A percentile compares a stretch with the other conserved stretches of the same genome.
Evolutionary conservation across 2,888 invertebrate genomes (phyloP).

Genomic region (Criorhina ranunculi): DNA sequence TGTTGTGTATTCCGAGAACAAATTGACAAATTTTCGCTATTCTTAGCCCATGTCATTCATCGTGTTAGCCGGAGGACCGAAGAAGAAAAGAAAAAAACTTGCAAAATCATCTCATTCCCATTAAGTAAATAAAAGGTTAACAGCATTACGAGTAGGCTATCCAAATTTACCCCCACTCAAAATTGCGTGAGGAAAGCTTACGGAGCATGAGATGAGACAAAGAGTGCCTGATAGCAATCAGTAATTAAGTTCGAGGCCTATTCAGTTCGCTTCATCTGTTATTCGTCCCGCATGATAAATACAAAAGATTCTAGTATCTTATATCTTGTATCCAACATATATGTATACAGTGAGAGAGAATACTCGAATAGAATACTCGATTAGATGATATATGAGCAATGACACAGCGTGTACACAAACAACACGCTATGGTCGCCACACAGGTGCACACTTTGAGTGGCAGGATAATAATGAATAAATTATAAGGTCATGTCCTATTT

Average conservation of each 20-base stretch:
- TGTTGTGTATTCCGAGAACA: slow-evolving; percentile 11
- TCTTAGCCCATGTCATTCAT: not conserved
- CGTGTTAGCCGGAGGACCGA: not conserved
- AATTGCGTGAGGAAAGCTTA: slow-evolving; percentile 12
- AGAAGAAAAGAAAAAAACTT: not conserved
- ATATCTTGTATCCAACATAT: slow-evolving; percentile 2
- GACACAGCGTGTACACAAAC: slow-evolving; percentile 18
- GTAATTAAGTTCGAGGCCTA: slow-evolving; percentile 42
- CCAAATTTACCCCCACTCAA: not conserved
- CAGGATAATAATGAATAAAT: slow-evolving; percentile 66
- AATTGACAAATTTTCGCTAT: slow-evolving; percentile 28
- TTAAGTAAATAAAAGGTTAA: slow-evolving; percentile 12
- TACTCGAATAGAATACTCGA: slow-evolving; percentile 49
- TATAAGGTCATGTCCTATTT: slow-evolving; percentile 61
- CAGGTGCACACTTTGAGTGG: slow-evolving; percentile 47
- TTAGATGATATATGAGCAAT: slow-evolving; percentile 28
- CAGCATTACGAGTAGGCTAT: slow-evolving; percentile 1
- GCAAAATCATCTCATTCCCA: slow-evolving; percentile 5
- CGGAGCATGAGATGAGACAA: slow-evolving; percentile 33
- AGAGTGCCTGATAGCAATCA: slow-evolving; percentile 51
- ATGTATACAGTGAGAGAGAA: not conserved
- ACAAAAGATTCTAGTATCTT: not conserved
- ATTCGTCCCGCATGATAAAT: slow-evolving; percentile 38
- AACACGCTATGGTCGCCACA: slow-evolving; percentile 6
- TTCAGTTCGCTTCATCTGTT: slow-evolving; percentile 38